phyloP scores from a whole-genome alignment of 1,140 invertebrate genomes.

The Pachyrhynchus sulphureomaculatus region DNA sequence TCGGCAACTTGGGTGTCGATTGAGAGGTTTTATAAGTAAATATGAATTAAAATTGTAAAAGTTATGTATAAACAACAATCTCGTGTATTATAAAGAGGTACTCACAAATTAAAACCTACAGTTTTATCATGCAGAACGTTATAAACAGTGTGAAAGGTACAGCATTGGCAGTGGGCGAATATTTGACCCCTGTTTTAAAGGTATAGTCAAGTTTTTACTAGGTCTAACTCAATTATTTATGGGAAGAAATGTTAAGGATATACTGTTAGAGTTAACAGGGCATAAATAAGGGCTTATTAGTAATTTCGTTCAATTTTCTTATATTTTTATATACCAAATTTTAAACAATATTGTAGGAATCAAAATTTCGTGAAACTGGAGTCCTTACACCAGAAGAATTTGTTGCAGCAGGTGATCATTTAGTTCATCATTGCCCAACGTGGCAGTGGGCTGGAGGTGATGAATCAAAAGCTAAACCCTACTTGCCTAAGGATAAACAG shows the following conservation, averaged over 20 bases:
- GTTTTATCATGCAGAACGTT: conserved; percentile 82
- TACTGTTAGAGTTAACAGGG: too few species aligned
- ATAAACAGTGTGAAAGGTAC: conserved; percentile 94
- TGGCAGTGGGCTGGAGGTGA: conserved; percentile 98
- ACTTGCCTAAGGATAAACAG: conserved; percentile 94
- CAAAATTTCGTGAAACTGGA: conserved; percentile 97
- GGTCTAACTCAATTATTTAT: too few species aligned
- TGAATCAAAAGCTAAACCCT: conserved; percentile 79
- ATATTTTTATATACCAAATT: too few species aligned
- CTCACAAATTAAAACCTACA: too few species aligned
- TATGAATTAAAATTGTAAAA: not conserved
- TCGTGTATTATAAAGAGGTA: too few species aligned
- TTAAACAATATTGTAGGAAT: conserved; percentile 71
- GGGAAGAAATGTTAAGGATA: too few species aligned
- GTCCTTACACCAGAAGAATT: conserved; percentile 97
- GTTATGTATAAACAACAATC: too few species aligned
- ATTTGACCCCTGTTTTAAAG: conserved; percentile 94
- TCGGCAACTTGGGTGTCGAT: too few species aligned
- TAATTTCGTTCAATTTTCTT: too few species aligned
- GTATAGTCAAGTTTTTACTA: conserved; percentile 53
- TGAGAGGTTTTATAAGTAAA: too few species aligned
- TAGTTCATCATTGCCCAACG: conserved; percentile 98
- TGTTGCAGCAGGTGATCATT: conserved; percentile 95
- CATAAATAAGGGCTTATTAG: too few species aligned
- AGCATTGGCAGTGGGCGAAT: conserved; percentile 92